These are phyloP conservation scores for Pseudobourletiella spinata DNA, from an alignment of 1,140 invertebrate genomes.

Conservation along the genomic window DNA sequence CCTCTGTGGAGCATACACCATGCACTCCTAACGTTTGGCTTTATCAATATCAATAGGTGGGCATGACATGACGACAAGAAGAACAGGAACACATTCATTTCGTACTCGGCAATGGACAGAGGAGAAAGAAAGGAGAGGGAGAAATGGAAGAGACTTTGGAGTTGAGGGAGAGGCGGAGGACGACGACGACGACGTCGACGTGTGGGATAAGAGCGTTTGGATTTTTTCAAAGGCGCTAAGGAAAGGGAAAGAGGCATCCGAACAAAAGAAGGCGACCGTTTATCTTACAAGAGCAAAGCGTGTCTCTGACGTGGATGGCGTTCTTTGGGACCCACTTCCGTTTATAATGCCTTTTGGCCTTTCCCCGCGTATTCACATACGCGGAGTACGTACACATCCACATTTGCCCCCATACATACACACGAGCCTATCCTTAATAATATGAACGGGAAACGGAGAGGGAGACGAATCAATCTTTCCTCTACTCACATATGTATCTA, in stretches of 20 bases:
- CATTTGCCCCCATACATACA: background rate
- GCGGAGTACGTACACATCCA: too few relatives aligned
- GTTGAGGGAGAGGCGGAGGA: too few relatives aligned
- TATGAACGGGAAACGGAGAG: too few relatives aligned
- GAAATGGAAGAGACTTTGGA: too few relatives aligned
- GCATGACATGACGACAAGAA: background rate
- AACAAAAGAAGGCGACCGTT: slow-evolving; percentile 23
- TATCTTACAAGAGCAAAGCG: slow-evolving; percentile 27
- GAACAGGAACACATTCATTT: background rate
- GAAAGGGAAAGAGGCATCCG: background rate
- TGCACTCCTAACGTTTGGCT: too few relatives aligned
- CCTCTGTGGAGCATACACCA: too few relatives aligned
- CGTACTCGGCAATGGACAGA: background rate
- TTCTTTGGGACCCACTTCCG: slow-evolving; percentile 19
- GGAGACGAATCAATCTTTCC: slow-evolving; percentile 13
- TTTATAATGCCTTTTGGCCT: slow-evolving; percentile 7
- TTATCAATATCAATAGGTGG: background rate
- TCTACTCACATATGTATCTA: too few relatives aligned
- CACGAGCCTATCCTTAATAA: too few relatives aligned
- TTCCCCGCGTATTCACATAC: too few relatives aligned
- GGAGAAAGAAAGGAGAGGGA: background rate
- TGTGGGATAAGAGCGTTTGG: too few relatives aligned
- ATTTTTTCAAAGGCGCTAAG: too few relatives aligned
- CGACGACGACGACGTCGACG: too few relatives aligned
- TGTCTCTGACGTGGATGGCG: slow-evolving; percentile 27